A percentile compares a stretch with the other conserved stretches of the same genome.
Conservation (phyloP, 35 echinoderm and acorn worm genomes). For the Eucidaris tribuloides region DNA sequence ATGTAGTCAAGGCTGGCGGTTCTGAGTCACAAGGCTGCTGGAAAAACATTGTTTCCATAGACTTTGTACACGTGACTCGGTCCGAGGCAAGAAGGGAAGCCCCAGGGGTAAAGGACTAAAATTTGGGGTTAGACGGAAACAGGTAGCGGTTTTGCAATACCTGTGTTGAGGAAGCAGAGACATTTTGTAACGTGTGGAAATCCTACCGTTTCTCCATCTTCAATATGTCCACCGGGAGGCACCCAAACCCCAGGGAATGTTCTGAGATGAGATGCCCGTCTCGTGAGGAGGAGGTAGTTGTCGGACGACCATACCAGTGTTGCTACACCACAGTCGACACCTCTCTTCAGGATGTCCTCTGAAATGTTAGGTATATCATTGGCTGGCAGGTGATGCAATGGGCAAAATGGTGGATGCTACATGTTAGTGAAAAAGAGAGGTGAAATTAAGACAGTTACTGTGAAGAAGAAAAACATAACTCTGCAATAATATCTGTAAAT, state of each 20-base stretch:
- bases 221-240: slow-evolving; percentile 71
- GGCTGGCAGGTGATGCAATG: slow-evolving; percentile 18
- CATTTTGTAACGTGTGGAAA: neutral
- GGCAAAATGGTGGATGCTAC: slow-evolving; percentile 78
- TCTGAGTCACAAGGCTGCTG: no score
- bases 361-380: slow-evolving; percentile 23
- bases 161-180: no score
- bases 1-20: no score
- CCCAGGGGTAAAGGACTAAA: neutral
- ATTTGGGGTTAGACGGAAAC: neutral
- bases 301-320: slow-evolving; percentile 58
- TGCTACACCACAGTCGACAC: slow-evolving; percentile 65
- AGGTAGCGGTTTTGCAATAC: no score
- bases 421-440: slow-evolving; percentile 7
- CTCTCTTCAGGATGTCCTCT: slow-evolving; percentile 37
- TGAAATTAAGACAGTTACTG: neutral
- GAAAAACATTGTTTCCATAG: no score
- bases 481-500: neutral
- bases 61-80: no score
- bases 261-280: slow-evolving; percentile 43
- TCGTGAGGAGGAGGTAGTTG: slow-evolving; percentile 59
- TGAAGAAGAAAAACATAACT: neutral
- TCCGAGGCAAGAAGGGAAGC: neutral
- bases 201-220: slow-evolving; percentile 58
- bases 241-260: slow-evolving; percentile 75